These are phyloP conservation scores for Macquaria australasica DNA, from an alignment of 2,113 vertebrate species.

Conservation along the genomic window DNA sequence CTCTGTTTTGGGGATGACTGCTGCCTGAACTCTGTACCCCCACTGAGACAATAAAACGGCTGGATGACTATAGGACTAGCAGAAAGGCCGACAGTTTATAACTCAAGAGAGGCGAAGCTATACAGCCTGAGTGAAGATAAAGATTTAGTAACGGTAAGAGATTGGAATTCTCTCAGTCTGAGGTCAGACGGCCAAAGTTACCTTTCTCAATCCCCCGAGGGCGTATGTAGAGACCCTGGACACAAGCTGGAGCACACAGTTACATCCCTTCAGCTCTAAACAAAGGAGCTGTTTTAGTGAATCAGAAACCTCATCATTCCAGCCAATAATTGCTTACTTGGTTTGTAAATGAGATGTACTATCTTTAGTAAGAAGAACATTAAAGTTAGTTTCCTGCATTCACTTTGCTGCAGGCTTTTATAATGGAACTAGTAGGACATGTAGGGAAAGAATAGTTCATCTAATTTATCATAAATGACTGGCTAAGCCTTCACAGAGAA, in stretches of 20 bases:
- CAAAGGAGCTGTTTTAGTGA: slow-evolving; percentile 68
- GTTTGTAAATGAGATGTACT: slow-evolving; percentile 54
- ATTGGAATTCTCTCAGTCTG: slow-evolving; percentile 81
- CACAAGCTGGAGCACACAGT: slow-evolving; percentile 56
- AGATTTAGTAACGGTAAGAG: slow-evolving; percentile 84
- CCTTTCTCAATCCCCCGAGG: slow-evolving; percentile 72
- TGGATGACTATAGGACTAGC: slow-evolving; percentile 81
- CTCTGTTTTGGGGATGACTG: slow-evolving; percentile 80
- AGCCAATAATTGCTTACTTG: slow-evolving; percentile 65
- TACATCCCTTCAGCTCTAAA: slow-evolving; percentile 56
- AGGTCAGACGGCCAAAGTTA: slow-evolving; percentile 82
- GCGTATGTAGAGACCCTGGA: slow-evolving; percentile 58
- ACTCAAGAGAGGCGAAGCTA: slow-evolving; percentile 75
- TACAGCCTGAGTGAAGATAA: slow-evolving; percentile 73
- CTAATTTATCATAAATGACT: slow-evolving; percentile 1
- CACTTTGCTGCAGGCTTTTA: slow-evolving; percentile 23
- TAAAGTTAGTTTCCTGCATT: background rate
- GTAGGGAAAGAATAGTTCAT: background rate
- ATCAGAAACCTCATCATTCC: slow-evolving; percentile 57
- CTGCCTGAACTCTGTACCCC: slow-evolving; percentile 84
- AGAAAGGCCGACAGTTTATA: slow-evolving; percentile 83
- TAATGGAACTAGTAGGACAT: slow-evolving; percentile 10
- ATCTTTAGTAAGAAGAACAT: slow-evolving; percentile 23
- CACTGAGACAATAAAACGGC: slow-evolving; percentile 86
- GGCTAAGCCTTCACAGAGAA: background rate